These are phyloP conservation scores for Anaspis maculata DNA, from an alignment of 2,888 invertebrate genomes.

Conservation along the genomic window DNA sequence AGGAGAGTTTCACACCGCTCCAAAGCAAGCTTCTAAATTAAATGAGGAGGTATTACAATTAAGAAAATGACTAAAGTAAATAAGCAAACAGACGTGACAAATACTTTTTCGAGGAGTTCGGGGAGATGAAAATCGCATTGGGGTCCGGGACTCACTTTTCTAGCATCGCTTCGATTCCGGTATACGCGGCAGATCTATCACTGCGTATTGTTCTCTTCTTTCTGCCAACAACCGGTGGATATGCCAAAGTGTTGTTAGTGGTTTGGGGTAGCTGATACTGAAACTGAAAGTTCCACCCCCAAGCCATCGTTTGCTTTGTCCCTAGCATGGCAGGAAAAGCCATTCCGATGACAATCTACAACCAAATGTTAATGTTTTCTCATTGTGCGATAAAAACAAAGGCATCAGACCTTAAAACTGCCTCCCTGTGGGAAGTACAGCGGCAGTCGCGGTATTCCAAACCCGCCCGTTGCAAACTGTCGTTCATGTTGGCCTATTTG, in stretches of 20 bases:
- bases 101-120: no score
- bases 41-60: no score
- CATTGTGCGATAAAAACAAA: background rate
- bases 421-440: constrained; percentile 28
- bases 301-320: constrained; percentile 47
- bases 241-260: constrained; percentile 24
- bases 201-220: constrained; percentile 8
- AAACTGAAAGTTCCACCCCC: constrained; percentile 57
- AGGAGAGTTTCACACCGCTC: no score
- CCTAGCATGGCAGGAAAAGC: constrained; percentile 49
- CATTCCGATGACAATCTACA: constrained; percentile 53
- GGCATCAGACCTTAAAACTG: constrained; percentile 30
- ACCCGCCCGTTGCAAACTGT: no score
- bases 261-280: constrained; percentile 44
- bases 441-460: no score
- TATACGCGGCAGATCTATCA: constrained; percentile 33
- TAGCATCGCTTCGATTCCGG: constrained; percentile 31
- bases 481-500: no score
- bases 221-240: constrained; percentile 30
- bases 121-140: no score
- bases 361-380: constrained; percentile 14
- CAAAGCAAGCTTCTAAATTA: no score
- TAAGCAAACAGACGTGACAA: no score
- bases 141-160: no score
- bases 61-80: no score